Percentiles rank a stretch among this genome's conserved stretches.
phyloP scores from a whole-genome alignment of 2,113 vertebrate species.

The Rhynchomys soricoides region DNA sequence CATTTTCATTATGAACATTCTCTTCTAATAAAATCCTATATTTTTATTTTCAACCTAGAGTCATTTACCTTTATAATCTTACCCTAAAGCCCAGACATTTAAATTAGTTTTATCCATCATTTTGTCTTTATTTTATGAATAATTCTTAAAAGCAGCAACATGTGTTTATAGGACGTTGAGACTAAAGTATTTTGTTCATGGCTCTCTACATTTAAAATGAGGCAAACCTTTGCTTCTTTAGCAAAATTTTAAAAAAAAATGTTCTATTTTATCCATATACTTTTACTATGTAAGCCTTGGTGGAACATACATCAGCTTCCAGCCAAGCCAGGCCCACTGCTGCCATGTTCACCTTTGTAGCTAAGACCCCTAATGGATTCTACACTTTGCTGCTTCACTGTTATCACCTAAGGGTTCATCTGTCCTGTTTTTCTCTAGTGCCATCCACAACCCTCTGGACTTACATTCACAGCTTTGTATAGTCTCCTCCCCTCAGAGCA shows the following conservation, averaged over 20 bases:
- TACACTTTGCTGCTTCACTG: neutral
- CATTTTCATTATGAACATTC: neutral
- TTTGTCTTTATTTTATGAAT: constrained; percentile 59
- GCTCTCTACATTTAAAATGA: constrained; percentile 50
- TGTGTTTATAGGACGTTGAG: constrained; percentile 33
- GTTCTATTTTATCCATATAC: neutral
- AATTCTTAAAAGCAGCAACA: constrained; percentile 56
- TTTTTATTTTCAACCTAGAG: constrained; percentile 29
- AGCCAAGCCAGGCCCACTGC: too few relatives aligned
- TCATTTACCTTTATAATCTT: constrained; percentile 45
- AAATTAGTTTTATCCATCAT: constrained; percentile 59
- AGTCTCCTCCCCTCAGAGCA: neutral
- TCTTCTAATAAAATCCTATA: constrained; percentile 32
- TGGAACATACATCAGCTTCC: neutral
- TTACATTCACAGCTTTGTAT: neutral
- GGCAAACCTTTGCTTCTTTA: constrained; percentile 51
- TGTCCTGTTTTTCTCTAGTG: neutral
- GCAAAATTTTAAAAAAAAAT: constrained; percentile 51
- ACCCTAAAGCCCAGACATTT: constrained; percentile 39
- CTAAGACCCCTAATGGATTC: neutral
- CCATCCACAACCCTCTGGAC: neutral
- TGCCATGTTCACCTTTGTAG: too few relatives aligned
- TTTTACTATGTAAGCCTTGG: constrained; percentile 36
- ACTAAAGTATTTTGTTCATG: neutral
- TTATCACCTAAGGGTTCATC: neutral